These are phyloP conservation scores for Dryocosmus kuriphilus DNA, from an alignment of 2,888 invertebrate species.

Conservation along the genomic window DNA sequence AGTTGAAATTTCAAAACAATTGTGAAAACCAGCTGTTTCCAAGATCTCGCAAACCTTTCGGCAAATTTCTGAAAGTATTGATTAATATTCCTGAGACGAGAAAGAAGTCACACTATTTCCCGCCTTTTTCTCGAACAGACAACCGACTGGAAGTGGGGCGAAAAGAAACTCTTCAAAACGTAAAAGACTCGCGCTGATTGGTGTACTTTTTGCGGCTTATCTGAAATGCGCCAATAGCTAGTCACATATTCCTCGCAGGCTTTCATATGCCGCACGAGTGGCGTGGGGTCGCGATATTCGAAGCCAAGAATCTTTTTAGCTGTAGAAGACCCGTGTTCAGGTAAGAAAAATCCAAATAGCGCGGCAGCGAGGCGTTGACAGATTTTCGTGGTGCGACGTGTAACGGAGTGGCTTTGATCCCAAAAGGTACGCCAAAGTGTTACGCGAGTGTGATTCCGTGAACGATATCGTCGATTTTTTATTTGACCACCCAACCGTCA, in stretches of 20 bases:
- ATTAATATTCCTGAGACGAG: neutral
- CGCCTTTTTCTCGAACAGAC: conserved; percentile 67
- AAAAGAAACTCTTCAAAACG: conserved; percentile 80
- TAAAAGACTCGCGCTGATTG: conserved; percentile 78
- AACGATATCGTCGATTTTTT: conserved; percentile 68
- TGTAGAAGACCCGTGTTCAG: conserved; percentile 79
- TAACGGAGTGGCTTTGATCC: conserved; percentile 21
- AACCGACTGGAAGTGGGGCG: conserved; percentile 69
- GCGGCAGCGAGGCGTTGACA: conserved; percentile 79
- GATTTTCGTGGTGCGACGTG: conserved; percentile 62
- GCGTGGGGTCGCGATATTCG: conserved; percentile 83
- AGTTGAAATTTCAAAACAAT: neutral
- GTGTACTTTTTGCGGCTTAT: conserved; percentile 81
- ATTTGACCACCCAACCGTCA: conserved; percentile 71
- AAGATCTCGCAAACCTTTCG: neutral
- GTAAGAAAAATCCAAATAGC: conserved; percentile 82
- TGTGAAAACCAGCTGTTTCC: neutral
- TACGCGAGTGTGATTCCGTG: conserved; percentile 60
- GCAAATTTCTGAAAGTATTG: neutral
- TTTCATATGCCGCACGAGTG: conserved; percentile 82
- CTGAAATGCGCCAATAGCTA: conserved; percentile 81
- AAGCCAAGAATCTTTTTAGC: conserved; percentile 81
- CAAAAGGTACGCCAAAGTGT: conserved; percentile 18
- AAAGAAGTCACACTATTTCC: conserved; percentile 63
- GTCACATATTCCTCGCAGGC: conserved; percentile 76